Conservation (phyloP, 2,797 vertebrate species). For the Huso huso region DNA sequence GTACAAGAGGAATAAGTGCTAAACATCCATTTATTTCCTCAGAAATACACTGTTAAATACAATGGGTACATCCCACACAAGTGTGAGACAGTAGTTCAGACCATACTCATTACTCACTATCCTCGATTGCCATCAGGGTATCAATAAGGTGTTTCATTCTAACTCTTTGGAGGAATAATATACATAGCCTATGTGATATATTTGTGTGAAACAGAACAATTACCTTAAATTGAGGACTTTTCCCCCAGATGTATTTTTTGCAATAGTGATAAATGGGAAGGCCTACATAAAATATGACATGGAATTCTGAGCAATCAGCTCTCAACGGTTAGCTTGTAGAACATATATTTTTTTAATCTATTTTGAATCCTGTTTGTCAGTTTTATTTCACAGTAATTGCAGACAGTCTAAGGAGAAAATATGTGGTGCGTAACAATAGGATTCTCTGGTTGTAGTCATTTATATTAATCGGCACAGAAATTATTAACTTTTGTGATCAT, state of each 20-base stretch:
- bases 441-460: too few relatives aligned
- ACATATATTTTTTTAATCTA: too few relatives aligned
- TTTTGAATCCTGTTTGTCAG: too few relatives aligned
- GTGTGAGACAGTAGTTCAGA: background rate
- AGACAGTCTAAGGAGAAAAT: too few relatives aligned
- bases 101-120: background rate
- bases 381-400: too few relatives aligned
- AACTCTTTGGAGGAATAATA: background rate
- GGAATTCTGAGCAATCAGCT: too few relatives aligned
- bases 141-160: background rate
- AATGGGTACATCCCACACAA: background rate
- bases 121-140: background rate
- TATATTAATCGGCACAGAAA: too few relatives aligned
- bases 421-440: too few relatives aligned
- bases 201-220: background rate
- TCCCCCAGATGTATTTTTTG: background rate
- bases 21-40: background rate
- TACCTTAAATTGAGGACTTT: constrained; percentile 12
- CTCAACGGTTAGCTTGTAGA: too few relatives aligned
- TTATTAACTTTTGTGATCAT: too few relatives aligned
- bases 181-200: background rate
- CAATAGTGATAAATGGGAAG: constrained; percentile 8
- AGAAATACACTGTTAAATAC: background rate
- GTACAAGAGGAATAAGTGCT: background rate
- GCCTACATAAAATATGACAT: background rate